Percentiles rank a stretch among this genome's conserved stretches.
Evolutionary conservation across 2,113 vertebrate genomes (phyloP).

Genomic region (Erythrocebus patas): DNA sequence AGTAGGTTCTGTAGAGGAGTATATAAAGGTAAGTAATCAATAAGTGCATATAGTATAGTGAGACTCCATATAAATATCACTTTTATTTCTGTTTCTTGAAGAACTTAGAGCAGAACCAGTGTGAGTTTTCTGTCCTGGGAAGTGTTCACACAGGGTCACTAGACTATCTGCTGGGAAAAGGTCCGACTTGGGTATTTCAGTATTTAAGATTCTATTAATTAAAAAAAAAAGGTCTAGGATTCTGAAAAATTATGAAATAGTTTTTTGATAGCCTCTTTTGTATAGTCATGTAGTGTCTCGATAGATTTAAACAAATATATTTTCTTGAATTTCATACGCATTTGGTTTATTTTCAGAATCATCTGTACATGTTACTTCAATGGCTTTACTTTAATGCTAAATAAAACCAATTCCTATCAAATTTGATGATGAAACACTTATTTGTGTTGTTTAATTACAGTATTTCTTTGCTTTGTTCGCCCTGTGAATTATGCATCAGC

Average conservation of each 20-base stretch:
- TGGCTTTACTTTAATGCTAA: slow-evolving; percentile 36
- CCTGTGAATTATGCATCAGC: slow-evolving; percentile 70
- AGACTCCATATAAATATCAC: background rate
- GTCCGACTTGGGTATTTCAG: background rate
- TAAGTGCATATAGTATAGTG: background rate
- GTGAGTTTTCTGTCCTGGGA: background rate
- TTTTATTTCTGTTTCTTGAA: slow-evolving; percentile 15
- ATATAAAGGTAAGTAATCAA: background rate
- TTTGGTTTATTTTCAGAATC: slow-evolving; percentile 45
- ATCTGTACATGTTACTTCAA: slow-evolving; percentile 40
- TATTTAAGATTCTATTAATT: background rate
- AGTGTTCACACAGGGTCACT: background rate
- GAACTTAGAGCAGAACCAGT: background rate
- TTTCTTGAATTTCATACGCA: slow-evolving; percentile 3
- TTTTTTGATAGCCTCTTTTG: background rate
- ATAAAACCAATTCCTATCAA: slow-evolving; percentile 49
- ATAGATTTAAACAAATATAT: background rate
- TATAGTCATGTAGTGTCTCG: background rate
- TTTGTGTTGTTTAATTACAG: slow-evolving; percentile 75
- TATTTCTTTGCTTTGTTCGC: slow-evolving; percentile 67
- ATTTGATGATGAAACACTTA: slow-evolving; percentile 59
- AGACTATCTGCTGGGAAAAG: background rate
- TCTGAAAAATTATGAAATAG: background rate
- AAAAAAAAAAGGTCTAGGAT: background rate
- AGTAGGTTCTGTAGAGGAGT: background rate